phyloP scores from a whole-genome alignment of 2,888 invertebrate genomes.

The Platerodrilus igneus region DNA sequence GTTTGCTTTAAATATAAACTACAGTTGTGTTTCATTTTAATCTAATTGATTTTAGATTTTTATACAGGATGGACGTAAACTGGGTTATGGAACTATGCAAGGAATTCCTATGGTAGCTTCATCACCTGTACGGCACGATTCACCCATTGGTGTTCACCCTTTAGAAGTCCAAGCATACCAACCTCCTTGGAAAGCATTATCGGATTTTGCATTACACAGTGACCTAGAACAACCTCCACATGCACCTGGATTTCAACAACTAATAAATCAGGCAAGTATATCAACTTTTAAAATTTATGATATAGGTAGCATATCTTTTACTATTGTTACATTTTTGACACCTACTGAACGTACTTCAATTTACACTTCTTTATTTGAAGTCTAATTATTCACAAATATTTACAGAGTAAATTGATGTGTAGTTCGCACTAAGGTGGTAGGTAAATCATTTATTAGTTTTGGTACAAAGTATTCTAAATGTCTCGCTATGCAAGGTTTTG shows the following conservation, averaged over 20 bases:
- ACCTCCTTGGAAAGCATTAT: conserved; percentile 95
- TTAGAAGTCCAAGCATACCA: conserved; percentile 91
- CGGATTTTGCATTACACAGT: conserved; percentile 92
- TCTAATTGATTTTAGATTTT: conserved; percentile 51
- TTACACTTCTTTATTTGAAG: no score
- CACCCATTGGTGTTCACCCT: conserved; percentile 78
- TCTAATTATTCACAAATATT: no score
- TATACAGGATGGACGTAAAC: conserved; percentile 85
- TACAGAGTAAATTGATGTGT: no score
- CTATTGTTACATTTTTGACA: no score
- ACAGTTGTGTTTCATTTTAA: no score
- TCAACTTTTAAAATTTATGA: background rate
- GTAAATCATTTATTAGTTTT: no score
- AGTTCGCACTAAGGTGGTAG: no score
- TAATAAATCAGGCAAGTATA: conserved; percentile 84
- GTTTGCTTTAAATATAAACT: no score
- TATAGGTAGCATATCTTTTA: conserved; percentile 5
- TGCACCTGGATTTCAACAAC: conserved; percentile 90
- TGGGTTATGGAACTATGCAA: conserved; percentile 92
- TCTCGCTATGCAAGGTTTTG: no score
- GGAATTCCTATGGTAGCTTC: conserved; percentile 98
- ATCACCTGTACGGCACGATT: conserved; percentile 86
- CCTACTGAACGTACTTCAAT: no score
- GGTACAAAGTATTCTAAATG: no score
- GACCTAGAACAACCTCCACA: conserved; percentile 83